These are phyloP conservation scores for Pogonomyrmex californicus DNA, from an alignment of 1,140 invertebrate species.

Conservation along the genomic window DNA sequence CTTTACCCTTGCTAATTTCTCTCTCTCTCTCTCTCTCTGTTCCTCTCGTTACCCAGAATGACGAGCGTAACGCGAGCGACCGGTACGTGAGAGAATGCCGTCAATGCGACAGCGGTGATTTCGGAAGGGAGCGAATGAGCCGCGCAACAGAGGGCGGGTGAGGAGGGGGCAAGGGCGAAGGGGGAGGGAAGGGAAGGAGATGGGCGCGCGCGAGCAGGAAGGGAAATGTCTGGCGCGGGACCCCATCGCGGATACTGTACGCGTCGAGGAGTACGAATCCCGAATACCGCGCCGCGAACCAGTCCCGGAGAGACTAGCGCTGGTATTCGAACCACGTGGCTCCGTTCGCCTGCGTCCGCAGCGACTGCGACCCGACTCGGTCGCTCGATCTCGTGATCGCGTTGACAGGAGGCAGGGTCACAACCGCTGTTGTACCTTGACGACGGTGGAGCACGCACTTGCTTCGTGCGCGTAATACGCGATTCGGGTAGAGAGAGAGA, in stretches of 20 bases:
- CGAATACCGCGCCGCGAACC: conserved; percentile 72
- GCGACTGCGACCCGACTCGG: conserved; percentile 61
- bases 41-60: conserved; percentile 77
- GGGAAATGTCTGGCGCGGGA: conserved; percentile 71
- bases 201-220: conserved; percentile 38
- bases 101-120: conserved; percentile 77
- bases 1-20: conserved; percentile 57
- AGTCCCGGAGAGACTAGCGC: conserved; percentile 63
- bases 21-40: conserved; percentile 51
- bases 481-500: neutral
- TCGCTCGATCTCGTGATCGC: conserved; percentile 60
- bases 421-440: conserved; percentile 42
- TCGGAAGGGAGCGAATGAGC: conserved; percentile 63
- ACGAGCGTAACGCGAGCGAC: conserved; percentile 77
- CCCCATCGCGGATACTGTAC: conserved; percentile 67
- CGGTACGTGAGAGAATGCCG: conserved; percentile 86
- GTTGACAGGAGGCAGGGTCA: conserved; percentile 67
- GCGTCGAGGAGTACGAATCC: conserved; percentile 74
- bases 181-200: too few relatives aligned
- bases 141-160: neutral
- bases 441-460: conserved; percentile 36
- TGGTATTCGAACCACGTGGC: conserved; percentile 80
- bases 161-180: too few relatives aligned
- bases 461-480: conserved; percentile 53
- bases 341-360: neutral